Conservation (phyloP, 2,113 vertebrate genomes). For the Ceratotherium simum region DNA sequence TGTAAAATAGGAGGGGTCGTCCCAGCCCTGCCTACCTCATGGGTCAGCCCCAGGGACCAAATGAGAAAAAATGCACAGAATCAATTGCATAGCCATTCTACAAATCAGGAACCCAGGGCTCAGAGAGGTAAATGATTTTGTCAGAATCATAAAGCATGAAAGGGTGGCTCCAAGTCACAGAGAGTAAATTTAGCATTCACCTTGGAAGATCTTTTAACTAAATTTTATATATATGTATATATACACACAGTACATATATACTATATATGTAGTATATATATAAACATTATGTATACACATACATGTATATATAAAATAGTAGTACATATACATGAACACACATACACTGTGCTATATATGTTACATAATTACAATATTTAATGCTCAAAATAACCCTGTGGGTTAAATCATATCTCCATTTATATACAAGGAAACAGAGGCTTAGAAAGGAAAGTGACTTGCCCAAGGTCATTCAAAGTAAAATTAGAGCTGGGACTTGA, state of each 20-base stretch:
- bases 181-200: background rate
- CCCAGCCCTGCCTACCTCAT: background rate
- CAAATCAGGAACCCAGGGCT: background rate
- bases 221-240: background rate
- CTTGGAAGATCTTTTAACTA: background rate
- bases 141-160: background rate
- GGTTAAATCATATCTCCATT: background rate
- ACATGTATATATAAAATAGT: background rate
- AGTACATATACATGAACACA: rapidly evolving
- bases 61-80: background rate
- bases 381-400: background rate
- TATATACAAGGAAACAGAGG: background rate
- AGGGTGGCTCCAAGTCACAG: background rate
- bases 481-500: background rate
- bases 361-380: background rate
- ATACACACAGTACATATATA: background rate
- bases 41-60: background rate
- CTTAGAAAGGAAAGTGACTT: background rate
- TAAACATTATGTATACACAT: too few relatives aligned
- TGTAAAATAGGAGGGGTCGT: background rate
- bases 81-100: background rate
- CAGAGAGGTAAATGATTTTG: background rate
- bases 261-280: background rate
- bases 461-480: background rate
- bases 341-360: background rate